Evolutionary conservation across 2,113 vertebrate genomes (phyloP).

Genomic region (Petrocephalus microphthalmus): DNA sequence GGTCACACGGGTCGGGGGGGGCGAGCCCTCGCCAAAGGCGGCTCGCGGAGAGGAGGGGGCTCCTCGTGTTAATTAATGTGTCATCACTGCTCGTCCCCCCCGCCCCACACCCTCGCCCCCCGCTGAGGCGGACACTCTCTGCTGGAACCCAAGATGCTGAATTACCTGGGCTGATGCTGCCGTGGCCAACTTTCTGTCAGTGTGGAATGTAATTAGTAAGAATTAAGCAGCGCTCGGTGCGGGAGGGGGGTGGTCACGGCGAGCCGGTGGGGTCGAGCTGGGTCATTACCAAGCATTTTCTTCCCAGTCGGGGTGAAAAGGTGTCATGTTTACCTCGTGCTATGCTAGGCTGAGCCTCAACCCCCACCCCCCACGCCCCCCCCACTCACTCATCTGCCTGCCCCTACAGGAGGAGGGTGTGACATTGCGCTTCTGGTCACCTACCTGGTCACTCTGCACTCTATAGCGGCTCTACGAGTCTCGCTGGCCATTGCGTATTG

Average conservation of each 20-base stretch:
- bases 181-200: conserved; percentile 87
- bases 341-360: conserved; percentile 29
- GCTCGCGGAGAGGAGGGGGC: neutral
- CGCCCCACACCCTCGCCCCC: conserved; percentile 26
- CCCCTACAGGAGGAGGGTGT: neutral
- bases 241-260: conserved; percentile 71
- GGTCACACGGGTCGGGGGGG: neutral
- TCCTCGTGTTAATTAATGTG: conserved; percentile 57
- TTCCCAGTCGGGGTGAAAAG: conserved; percentile 43
- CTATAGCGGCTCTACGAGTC: neutral
- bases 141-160: conserved; percentile 37
- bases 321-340: conserved; percentile 37
- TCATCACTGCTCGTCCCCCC: conserved; percentile 50
- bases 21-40: neutral
- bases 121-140: conserved; percentile 39
- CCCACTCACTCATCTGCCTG: neutral
- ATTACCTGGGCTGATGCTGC: conserved; percentile 64
- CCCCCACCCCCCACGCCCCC: neutral
- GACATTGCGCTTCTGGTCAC: neutral
- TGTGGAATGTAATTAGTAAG: conserved; percentile 85
- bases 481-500: neutral
- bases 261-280: conserved; percentile 69
- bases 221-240: conserved; percentile 78
- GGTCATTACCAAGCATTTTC: conserved; percentile 77
- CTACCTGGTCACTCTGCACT: neutral